phyloP scores from a whole-genome alignment of 37 sponge, comb jelly and placozoan genomes.

The Trichoplax adhaerens region DNA sequence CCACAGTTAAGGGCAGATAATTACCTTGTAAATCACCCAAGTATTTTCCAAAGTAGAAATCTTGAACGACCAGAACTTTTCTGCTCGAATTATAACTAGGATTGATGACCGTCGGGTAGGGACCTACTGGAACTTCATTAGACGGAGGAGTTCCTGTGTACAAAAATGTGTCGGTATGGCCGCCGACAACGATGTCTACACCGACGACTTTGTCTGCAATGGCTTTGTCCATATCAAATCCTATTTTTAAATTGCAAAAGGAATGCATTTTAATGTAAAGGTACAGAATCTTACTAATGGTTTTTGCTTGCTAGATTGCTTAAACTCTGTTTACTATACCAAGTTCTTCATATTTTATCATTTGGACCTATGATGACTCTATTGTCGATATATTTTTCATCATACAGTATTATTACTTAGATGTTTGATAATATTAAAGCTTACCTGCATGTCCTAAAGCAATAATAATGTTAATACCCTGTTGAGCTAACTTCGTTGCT shows the following conservation, averaged over 20 bases:
- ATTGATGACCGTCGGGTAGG: no score
- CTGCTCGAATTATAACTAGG: not conserved
- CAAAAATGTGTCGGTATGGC: conserved; percentile 14
- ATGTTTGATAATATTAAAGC: no score
- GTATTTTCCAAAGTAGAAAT: conserved; percentile 12
- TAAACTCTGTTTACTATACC: not conserved
- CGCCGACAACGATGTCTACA: conserved; percentile 17
- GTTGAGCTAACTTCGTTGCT: not conserved
- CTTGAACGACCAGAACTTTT: conserved; percentile 16
- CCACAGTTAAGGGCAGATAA: no score
- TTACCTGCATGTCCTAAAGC: conserved; percentile 19
- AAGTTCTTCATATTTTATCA: no score
- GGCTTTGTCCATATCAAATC: not conserved
- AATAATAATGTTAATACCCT: conserved; percentile 16
- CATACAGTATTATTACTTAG: no score
- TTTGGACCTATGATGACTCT: no score
- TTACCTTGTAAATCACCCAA: not conserved
- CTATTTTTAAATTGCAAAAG: not conserved
- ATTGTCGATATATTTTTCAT: no score
- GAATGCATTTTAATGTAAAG: not conserved
- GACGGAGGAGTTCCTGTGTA: conserved; percentile 1
- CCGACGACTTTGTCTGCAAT: conserved; percentile 11
- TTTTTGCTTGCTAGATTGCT: not conserved
- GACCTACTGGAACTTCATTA: no score
- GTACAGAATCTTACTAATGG: no score